phyloP scores from a whole-genome alignment of 2,113 vertebrate species.

The Cheilinus undulatus region DNA sequence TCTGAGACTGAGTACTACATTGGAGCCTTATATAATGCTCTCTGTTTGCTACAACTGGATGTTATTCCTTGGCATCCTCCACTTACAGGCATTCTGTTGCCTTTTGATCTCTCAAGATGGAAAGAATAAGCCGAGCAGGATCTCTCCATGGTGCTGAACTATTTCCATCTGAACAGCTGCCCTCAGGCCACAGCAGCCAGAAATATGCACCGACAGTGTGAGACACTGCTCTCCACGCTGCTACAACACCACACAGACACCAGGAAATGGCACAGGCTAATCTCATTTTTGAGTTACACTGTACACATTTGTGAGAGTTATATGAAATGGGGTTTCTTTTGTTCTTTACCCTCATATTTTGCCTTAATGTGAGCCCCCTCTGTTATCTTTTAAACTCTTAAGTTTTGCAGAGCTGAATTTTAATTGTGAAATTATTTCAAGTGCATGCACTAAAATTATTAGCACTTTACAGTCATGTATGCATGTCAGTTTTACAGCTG shows the following conservation, averaged over 20 bases:
- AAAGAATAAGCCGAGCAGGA: constrained; percentile 62
- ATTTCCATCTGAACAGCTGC: constrained; percentile 70
- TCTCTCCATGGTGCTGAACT: constrained; percentile 76
- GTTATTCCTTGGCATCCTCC: constrained; percentile 51
- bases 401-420: neutral
- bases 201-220: constrained; percentile 44
- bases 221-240: constrained; percentile 7
- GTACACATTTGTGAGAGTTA: neutral
- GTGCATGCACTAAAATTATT: neutral
- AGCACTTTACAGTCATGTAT: neutral
- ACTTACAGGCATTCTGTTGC: constrained; percentile 63
- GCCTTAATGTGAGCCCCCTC: neutral
- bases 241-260: constrained; percentile 2
- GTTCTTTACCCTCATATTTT: neutral
- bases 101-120: constrained; percentile 69
- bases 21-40: constrained; percentile 43
- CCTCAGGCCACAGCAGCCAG: constrained; percentile 64
- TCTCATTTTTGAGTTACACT: neutral
- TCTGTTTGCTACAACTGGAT: constrained; percentile 36
- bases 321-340: neutral
- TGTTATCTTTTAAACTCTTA: neutral
- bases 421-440: constrained; percentile 8
- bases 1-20: constrained; percentile 16
- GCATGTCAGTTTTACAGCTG: neutral
- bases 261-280: neutral